A percentile compares a stretch with the other conserved stretches of the same genome.
These are phyloP conservation scores for Lasioglossum leucozonium DNA, from an alignment of 2,888 invertebrate species.

Conservation along the genomic window DNA sequence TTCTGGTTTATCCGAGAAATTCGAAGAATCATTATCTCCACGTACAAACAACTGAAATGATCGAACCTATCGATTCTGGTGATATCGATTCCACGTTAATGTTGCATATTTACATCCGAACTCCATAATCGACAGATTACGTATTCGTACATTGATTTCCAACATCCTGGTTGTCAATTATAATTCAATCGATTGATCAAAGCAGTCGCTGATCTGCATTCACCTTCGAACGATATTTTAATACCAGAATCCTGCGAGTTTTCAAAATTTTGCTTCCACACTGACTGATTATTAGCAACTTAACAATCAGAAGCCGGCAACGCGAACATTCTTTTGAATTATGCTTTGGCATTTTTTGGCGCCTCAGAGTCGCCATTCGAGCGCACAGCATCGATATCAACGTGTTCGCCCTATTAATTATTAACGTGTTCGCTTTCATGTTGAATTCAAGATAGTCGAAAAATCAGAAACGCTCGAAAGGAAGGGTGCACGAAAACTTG, in stretches of 20 bases:
- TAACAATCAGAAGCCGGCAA: neutral
- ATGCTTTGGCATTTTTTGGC: neutral
- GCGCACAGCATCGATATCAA: neutral
- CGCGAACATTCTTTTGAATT: neutral
- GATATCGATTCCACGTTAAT: neutral
- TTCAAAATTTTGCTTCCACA: neutral
- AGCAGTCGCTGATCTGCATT: neutral
- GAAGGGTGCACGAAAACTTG: constrained; percentile 39
- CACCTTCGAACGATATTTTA: neutral
- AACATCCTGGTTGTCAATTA: neutral
- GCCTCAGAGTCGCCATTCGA: neutral
- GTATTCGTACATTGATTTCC: neutral
- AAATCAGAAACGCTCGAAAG: constrained; percentile 17
- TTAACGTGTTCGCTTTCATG: neutral
- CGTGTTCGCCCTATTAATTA: neutral
- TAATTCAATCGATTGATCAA: neutral
- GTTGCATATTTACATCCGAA: neutral
- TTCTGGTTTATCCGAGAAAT: neutral
- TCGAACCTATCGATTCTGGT: neutral
- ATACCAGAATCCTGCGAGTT: neutral
- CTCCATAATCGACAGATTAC: neutral
- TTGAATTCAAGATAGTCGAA: neutral
- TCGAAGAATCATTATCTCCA: neutral
- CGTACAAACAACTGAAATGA: neutral
- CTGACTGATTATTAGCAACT: neutral